Base-by-base conservation (phyloP, 2,888 invertebrate species). In the Caenorhabditis afra region DNA sequence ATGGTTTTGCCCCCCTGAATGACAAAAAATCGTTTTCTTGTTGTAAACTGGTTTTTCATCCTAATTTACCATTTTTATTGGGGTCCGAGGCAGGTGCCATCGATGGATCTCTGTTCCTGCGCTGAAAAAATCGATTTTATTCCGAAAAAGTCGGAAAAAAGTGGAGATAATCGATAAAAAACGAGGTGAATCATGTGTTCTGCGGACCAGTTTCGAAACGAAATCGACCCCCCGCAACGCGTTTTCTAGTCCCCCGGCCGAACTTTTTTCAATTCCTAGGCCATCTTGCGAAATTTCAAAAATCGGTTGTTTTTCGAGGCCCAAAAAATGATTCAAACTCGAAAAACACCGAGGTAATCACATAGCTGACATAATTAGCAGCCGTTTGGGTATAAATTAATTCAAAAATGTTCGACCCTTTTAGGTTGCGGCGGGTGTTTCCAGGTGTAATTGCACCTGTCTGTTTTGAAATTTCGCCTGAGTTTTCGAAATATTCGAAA, bases 81-180 rank as follows among this genome's bases (percentile, higher is more conserved):
- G 14, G 52, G 11, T 52, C 20, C n/a, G 65, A 52, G 11, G 52
- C 53, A 0, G 65, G 57, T 16, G 57, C 16, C 66, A 67, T 67
- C 37, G 44, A 12, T n/a, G 23, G 29, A 29, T 29, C 29, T 29
- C 29, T 29, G 3, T 2, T 16, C 11, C 49, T 16, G 23, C 29
- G 11, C 61, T 61, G 61, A 10, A 61, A 61, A 47, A 49, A 29
- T 39, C 12, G 22, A 12, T 18, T 18, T 20, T 39, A 14, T 44
- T 22, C 20, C n/a, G n/a, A 12, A 45, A 41, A 58, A 20, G 22
- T 22, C 20, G 20, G 12, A 12, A 52, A 14, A 20, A 52, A 23
- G 5, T 23, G 1, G n/a, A 23, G 52, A 49, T 11, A 49, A 49
- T 49, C 49, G 49, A 49, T 49, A n/a, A 49, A n/a, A 49, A 16